Evolutionary conservation across 2,888 invertebrate genomes (phyloP).

Genomic region (Lapara coniferarum): DNA sequence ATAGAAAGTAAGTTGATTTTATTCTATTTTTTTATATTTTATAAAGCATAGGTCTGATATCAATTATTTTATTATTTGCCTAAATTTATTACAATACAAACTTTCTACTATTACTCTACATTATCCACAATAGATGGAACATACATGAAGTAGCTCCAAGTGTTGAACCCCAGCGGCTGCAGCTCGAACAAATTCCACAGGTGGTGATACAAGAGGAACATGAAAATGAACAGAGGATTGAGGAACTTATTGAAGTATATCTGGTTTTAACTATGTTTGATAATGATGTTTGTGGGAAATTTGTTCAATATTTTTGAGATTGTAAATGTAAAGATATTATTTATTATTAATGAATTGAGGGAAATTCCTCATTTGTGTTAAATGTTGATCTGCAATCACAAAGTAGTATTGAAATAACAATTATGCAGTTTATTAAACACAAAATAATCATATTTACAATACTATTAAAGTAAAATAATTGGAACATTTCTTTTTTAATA

Average conservation of each 20-base stretch:
- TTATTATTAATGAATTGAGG: no score
- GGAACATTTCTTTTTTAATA: no score
- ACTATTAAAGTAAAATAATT: no score
- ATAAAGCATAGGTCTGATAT: no score
- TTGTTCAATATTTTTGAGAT: not conserved
- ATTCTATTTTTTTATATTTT: not conserved
- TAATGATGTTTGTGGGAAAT: not conserved
- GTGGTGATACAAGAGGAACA: constrained; percentile 46
- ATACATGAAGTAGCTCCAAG: constrained; percentile 36
- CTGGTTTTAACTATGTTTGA: constrained; percentile 3
- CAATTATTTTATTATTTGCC: not conserved
- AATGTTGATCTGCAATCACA: no score
- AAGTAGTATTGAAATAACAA: no score
- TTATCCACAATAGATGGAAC: constrained; percentile 42
- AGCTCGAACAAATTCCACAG: constrained; percentile 33
- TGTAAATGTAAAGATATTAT: no score
- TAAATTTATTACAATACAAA: not conserved
- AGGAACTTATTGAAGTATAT: constrained; percentile 59
- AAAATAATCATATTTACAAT: no score
- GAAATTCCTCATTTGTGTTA: no score
- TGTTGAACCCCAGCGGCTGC: constrained; percentile 37
- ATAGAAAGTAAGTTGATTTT: constrained; percentile 66
- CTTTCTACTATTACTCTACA: not conserved
- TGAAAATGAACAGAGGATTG: constrained; percentile 57
- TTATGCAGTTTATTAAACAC: no score